Evolutionary conservation across 1,140 invertebrate genomes (phyloP).

Genomic region (Xylocopa sonorina): DNA sequence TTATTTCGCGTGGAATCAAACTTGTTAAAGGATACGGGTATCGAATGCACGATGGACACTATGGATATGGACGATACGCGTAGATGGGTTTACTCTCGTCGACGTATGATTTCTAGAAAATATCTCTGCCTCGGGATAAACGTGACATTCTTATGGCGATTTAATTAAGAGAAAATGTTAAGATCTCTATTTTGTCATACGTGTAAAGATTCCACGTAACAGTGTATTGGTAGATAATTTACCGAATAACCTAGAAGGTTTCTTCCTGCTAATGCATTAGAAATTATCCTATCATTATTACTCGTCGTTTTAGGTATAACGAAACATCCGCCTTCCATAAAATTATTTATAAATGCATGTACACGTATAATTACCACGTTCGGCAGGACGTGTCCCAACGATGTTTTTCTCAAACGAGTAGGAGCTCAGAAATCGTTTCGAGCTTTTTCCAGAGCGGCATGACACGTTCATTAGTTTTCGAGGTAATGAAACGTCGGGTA

Average conservation of each 20-base stretch:
- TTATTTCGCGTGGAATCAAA: background rate
- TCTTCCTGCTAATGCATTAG: background rate
- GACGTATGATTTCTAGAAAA: background rate
- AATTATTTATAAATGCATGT: background rate
- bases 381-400: background rate
- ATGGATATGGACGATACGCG: background rate
- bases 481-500: background rate
- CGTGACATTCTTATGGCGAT: background rate
- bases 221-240: background rate
- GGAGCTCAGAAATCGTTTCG: too few relatives aligned
- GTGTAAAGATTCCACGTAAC: too few relatives aligned
- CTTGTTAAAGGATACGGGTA: background rate
- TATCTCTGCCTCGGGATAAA: slow-evolving; percentile 13
- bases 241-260: background rate
- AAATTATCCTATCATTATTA: background rate
- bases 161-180: background rate
- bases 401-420: too few relatives aligned
- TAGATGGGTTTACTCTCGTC: slow-evolving; percentile 40
- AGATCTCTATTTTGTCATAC: too few relatives aligned
- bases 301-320: background rate
- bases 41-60: too few relatives aligned
- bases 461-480: background rate
- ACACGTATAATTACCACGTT: too few relatives aligned
- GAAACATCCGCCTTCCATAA: background rate
- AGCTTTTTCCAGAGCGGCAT: background rate